Base-by-base conservation (phyloP, 2,113 vertebrate species). In the Mormoops blainvillei region DNA sequence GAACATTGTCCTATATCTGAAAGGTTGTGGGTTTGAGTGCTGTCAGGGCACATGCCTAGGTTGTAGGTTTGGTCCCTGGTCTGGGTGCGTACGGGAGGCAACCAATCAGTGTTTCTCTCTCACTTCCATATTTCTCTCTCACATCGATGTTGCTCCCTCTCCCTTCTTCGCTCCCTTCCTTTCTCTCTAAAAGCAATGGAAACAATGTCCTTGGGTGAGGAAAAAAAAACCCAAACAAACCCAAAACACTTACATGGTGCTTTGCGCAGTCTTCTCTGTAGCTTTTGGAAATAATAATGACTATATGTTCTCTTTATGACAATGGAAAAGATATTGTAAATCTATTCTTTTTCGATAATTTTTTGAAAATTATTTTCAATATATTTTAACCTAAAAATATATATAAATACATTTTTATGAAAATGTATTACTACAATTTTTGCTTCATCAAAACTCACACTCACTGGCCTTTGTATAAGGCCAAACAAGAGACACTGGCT, bases 401-500 rank as follows among this genome's bases (percentile, higher is more conserved):
- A 26, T 80, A 58, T 45, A 48, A 77, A 50, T n/a, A 45, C 18
- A 89, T 63, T 93, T 89, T 87, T 67, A 76, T 58, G 15, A 54
- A 86, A 90, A 70, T 76, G 18, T 52, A 76, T 68, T 76, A 70
- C 50, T 50, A 43, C 41, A 28, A 2, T 28, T 1, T 68, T 93
- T 52, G 28, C 41, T 43, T 81, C 41, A 68, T 48, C 43, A 86
- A 70, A 87, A 76, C 20, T 68, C 58, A 68, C 4, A 19, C 50
- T 19, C 99, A 99, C 98, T 99, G 99, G 98, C 99, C 99, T 99
- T 99, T 99, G 98, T 99, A 99, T 78, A 99, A 98, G 2, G 99
- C 99, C 98, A 99, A 97, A 85, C 99, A 98, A 91, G 99, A 99
- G 67, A 99, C 99, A 2, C 99, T 99, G 97, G 99, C 99, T 97